These are phyloP conservation scores for Paedocypris sp. DNA, from an alignment of 2,113 vertebrate genomes.

Conservation along the genomic window DNA sequence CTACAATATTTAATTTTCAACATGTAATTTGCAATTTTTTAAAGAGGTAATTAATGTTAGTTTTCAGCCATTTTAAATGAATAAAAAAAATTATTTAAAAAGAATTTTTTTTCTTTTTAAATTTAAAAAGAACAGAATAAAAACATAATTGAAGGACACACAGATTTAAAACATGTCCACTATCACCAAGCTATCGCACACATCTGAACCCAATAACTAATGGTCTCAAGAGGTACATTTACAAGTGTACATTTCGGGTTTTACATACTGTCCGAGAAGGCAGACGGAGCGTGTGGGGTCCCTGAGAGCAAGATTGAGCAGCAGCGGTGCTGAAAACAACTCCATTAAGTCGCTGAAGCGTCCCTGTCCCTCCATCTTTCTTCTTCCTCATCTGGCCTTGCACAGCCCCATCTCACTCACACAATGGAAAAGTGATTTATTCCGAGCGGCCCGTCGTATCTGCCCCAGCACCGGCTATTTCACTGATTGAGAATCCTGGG, in stretches of 20 bases:
- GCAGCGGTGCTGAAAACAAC: conserved; percentile 32
- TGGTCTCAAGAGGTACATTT: neutral
- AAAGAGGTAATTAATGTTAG: too few relatives aligned
- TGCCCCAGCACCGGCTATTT: conserved; percentile 20
- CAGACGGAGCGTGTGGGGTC: neutral
- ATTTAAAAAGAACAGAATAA: too few relatives aligned
- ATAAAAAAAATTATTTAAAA: too few relatives aligned
- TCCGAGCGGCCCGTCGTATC: conserved; percentile 21
- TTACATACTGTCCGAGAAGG: conserved; percentile 3
- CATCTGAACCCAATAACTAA: neutral
- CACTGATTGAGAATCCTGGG: conserved; percentile 31
- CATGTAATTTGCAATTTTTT: neutral
- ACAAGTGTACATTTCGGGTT: neutral
- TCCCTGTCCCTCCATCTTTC: conserved; percentile 36
- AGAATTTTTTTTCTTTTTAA: too few relatives aligned
- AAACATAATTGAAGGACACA: too few relatives aligned
- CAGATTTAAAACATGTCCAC: too few relatives aligned
- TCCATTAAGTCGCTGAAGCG: conserved; percentile 36
- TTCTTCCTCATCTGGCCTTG: conserved; percentile 39
- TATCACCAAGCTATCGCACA: neutral
- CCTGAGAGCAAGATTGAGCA: conserved; percentile 20
- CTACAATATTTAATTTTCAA: neutral
- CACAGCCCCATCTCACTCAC: conserved; percentile 24
- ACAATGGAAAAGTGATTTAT: conserved; percentile 43
- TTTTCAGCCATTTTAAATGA: too few relatives aligned